phyloP scores from a whole-genome alignment of 2,888 invertebrate genomes.

The Scaptomyza cyrtandrae region DNA sequence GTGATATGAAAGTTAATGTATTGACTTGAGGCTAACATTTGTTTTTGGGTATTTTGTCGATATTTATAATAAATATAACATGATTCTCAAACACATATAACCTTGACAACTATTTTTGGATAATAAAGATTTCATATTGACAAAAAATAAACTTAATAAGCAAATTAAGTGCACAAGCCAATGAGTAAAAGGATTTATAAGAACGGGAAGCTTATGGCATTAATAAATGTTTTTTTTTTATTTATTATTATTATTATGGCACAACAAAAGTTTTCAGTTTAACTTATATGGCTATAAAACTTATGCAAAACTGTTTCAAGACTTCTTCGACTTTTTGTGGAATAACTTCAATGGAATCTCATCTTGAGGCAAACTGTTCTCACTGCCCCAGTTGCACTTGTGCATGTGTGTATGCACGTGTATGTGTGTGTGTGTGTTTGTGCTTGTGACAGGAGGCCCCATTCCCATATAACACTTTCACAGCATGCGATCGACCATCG shows the following conservation, averaged over 20 bases:
- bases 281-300: neutral
- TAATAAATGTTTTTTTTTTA: neutral
- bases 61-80: too few species aligned
- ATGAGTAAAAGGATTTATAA: too few species aligned
- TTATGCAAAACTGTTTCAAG: constrained; percentile 2
- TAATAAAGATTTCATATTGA: too few species aligned
- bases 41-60: too few species aligned
- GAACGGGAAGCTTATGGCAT: neutral
- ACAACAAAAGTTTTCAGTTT: neutral
- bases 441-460: constrained; percentile 15
- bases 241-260: neutral
- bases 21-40: too few species aligned
- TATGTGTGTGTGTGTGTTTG: neutral
- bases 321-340: constrained; percentile 1
- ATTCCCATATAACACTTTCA: constrained; percentile 64
- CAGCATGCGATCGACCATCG: constrained; percentile 52
- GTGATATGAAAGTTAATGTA: neutral
- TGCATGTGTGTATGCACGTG: constrained; percentile 1
- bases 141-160: too few species aligned
- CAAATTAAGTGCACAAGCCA: too few species aligned
- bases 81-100: neutral
- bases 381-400: constrained; percentile 44
- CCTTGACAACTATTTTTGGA: neutral
- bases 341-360: constrained; percentile 16
- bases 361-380: constrained; percentile 34